These are phyloP conservation scores for Drosophila sturtevanti DNA, from an alignment of 1,140 invertebrate genomes.

Conservation along the genomic window DNA sequence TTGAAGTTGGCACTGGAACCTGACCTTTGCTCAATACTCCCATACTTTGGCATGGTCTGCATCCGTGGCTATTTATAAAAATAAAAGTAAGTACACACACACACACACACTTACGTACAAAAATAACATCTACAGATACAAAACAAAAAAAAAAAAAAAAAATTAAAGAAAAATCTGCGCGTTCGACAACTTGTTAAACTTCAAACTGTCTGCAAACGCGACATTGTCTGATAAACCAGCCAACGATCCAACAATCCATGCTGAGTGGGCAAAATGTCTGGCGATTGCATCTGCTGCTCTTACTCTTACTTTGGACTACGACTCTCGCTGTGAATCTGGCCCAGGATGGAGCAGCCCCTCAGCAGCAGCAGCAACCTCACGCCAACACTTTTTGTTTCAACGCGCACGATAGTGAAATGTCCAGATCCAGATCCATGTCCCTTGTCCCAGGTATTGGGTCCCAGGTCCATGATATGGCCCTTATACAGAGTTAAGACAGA, in stretches of 20 bases:
- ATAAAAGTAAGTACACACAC: conserved; percentile 67
- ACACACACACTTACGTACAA: neutral
- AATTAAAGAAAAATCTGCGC: conserved; percentile 44
- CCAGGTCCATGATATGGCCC: neutral
- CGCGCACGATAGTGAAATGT: conserved; percentile 68
- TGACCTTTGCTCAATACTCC: conserved; percentile 39
- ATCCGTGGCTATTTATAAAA: conserved; percentile 59
- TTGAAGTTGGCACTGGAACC: conserved; percentile 6
- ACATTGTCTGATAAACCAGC: conserved; percentile 62
- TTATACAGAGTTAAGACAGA: conserved; percentile 42
- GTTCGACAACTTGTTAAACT: conserved; percentile 74
- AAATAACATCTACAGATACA: conserved; percentile 1
- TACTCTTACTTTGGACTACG: conserved; percentile 11
- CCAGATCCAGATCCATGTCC: conserved; percentile 40
- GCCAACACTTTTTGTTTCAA: conserved; percentile 73
- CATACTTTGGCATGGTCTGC: conserved; percentile 20
- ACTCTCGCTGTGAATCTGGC: conserved; percentile 10
- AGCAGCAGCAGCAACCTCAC: conserved; percentile 38
- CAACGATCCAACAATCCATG: conserved; percentile 32
- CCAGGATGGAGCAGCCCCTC: conserved; percentile 36
- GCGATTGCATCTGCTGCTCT: conserved; percentile 56
- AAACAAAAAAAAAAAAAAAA: conserved; percentile 23
- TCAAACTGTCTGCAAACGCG: conserved; percentile 73
- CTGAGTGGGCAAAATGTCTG: conserved; percentile 62
- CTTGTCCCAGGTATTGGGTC: conserved; percentile 21